Base-by-base conservation (phyloP, 23 tunicate genomes). In the Halocynthia aurantium region DNA sequence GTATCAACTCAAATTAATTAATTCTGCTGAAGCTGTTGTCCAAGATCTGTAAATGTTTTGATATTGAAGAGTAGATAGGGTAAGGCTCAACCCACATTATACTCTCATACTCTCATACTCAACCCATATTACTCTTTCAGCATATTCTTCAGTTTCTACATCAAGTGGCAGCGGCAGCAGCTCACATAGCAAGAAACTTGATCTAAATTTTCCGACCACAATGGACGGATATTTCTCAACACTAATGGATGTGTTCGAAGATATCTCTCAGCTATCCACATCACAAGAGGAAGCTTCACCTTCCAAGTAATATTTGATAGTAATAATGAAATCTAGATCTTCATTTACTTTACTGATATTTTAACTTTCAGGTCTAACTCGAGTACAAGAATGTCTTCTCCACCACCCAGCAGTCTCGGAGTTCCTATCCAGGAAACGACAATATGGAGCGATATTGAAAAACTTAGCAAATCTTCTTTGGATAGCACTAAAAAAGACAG, bases 201-300 rank as follows among this genome's bases (percentile, higher is more conserved):
- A 74, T 56, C 56, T 74, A 7, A 74, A 74, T 74, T 74, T 74
- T 56, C 78, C 78, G 62, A 12, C 78, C 78, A 74, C 55, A 19
- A 22, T 56, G 10, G 56, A 44, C 17, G 78, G 56, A 13, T 74
- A 74, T 18, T 74, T 74, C 22, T n/a, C 78, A 11, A n/a, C 78
- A 8, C 22, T 74, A 8, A 53, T 54, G 10, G 62, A 56, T 54
- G 78, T 74, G 21, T 74, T 74, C 21, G 78, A 74, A 19, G 78
- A 74, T n/a, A 55, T 74, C 15, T 55, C 78, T 5, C 55, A 64
- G 21, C 62, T 74, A 8, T 4, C 44, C 2, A 31, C 44, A 31
- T 31, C 44, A 31, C 2, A 31, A 31, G 44, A 31, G 44, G 44
- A 31, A 31, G 44, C 44, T 31, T 31, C 44, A 31, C 44, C 44